Evolutionary conservation across 2,888 invertebrate genomes (phyloP), one percentile per base, ranked within the genome.

Genomic region (Brachyptera putata): DNA sequence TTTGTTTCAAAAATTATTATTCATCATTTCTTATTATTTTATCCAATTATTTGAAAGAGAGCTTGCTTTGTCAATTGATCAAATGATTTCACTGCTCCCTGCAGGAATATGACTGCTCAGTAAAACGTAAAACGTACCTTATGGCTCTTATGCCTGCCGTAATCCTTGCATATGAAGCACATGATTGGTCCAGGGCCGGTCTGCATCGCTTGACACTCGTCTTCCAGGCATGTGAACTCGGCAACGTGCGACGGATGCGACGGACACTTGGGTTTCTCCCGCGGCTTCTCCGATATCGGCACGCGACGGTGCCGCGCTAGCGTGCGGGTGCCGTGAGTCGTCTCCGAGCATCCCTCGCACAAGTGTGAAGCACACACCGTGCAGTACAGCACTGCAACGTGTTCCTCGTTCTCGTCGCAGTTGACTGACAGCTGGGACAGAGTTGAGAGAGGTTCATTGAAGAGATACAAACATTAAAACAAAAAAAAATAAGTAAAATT

Each of bases 141-240:
- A 66, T 81, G 80, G 60, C 74, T 74, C 65, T 77, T 77, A 68
- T 81, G 81, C 34, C 79, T 70, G 1, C 81, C 80, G 66, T 81
- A 81, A 67, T 81, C 81, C 67, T 80, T 80, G 69, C 81, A 82
- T 25, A 82, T 75, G 68, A 80, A 79, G 65, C 81, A 81, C 80
- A 81, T 80, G 25, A 81, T 70, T n/a, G 78, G 77, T 22, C 73
- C 71, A 9, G 64, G 61, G 26, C 62, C 60, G 5, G 64, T 56
- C 39, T 60, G 63, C 37, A 53, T 22, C 37, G 72, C 72, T 62
- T 76, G 75, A 67, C 82, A 82, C 22, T 75, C 77, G 22, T 79
- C 78, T 66, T 81, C 80, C 46, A 79, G 71, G 63, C 81, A 82
- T 4, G 78, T 78, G 68, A 81, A 81, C 67, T 81, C 81, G 1